Evolutionary conservation across 2,888 invertebrate species (phyloP), one percentile per base, ranked within the genome.

Genomic region (Cataglyphis cursor): DNA sequence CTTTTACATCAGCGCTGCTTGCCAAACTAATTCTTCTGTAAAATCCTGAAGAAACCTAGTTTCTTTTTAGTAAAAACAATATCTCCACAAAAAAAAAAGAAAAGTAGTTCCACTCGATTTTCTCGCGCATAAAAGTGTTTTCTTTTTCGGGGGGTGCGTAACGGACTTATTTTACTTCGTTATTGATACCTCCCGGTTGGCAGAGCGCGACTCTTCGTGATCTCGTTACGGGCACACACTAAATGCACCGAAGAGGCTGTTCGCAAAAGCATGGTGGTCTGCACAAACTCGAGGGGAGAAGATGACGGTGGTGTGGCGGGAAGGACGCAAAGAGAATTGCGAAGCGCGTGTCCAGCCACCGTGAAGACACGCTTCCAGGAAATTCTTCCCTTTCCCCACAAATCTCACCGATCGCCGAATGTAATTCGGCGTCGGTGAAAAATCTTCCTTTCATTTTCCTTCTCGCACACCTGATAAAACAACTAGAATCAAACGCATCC

Each of bases 361-460:
- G 92, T 94, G 93, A 94, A 94, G 93, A 93, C 93, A 94, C 93
- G 93, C 93, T 94, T 93, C 93, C 93, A 94, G 93, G 93, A 94
- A 91, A 93, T 92, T 92, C 90, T 92, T 88, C 92, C 93, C 92
- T 91, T 92, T 92, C 90, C 91, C 91, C 87, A 83, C 88, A 86
- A 91, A 86, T 86, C 85, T 83, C 81, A 57, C 66, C 68, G 28
- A 64, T 51, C 73, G 59, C 31, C 44, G 35, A 70, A 80, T 78
- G 44, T 15, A 74, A 85, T 83, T 85, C 76, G 81, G 41, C 21
- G 72, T 74, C 44, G 78, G 38, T 81, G 73, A 75, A 75, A 81
- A 66, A 66, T 81, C 64, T 62, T 38, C 21, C 57, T 38, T 73
- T 81, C 59, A 18, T 51, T 80, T 51, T 59, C 57, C 35, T 18